These are phyloP conservation scores for Eidolon dupreanum DNA, from an alignment of 2,797 vertebrate species.

Conservation along the genomic window DNA sequence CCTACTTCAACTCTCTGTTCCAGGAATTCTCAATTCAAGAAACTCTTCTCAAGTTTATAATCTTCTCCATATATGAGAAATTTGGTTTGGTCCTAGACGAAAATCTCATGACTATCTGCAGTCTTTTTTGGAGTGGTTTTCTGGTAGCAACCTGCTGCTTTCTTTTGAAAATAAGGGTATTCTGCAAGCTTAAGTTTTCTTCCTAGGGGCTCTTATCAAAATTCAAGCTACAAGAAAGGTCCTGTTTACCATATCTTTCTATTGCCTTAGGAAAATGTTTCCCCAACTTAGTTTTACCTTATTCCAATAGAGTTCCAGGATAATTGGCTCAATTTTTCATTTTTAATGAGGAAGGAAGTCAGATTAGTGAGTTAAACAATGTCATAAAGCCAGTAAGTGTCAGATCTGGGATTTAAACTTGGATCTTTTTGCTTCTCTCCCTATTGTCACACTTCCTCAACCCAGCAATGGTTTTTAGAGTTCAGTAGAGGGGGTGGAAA, in stretches of 20 bases:
- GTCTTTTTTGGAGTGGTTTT: background rate
- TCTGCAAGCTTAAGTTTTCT: background rate
- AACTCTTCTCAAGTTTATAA: background rate
- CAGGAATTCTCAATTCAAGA: conserved; percentile 13
- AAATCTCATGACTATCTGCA: background rate
- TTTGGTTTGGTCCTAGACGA: background rate
- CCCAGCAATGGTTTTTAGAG: background rate
- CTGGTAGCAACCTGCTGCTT: background rate
- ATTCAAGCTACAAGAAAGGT: background rate
- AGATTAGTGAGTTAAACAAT: background rate
- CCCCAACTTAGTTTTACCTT: background rate
- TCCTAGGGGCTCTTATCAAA: background rate
- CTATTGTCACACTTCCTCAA: background rate
- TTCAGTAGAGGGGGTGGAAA: background rate
- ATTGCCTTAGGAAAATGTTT: conserved; percentile 19
- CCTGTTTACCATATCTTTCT: background rate
- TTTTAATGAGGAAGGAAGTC: background rate
- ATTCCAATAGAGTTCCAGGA: background rate
- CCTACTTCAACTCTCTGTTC: background rate
- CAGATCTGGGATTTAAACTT: background rate
- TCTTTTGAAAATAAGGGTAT: background rate
- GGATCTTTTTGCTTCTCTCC: background rate
- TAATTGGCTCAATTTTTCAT: background rate
- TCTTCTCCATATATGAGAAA: background rate
- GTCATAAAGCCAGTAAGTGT: background rate